Conservation (phyloP, 2,888 invertebrate species). For the Nycteola revayana region DNA sequence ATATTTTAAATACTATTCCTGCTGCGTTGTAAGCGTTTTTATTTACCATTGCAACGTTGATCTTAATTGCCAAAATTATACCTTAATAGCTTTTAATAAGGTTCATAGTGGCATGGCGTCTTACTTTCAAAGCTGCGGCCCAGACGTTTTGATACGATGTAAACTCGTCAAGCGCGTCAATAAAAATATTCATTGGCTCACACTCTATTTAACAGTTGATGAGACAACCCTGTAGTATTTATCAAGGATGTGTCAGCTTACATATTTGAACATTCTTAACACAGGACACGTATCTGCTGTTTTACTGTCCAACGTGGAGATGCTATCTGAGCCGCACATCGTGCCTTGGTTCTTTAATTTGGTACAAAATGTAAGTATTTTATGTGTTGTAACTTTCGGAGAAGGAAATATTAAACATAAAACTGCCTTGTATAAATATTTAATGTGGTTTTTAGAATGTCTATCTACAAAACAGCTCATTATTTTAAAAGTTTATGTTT, state of each 20-base stretch:
- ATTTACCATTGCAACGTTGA: slow-evolving; percentile 9
- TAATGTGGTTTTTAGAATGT: no score
- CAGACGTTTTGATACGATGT: slow-evolving; percentile 43
- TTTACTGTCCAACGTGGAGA: slow-evolving; percentile 29
- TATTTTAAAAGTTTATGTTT: no score
- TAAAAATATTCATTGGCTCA: slow-evolving; percentile 80
- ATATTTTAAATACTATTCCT: slow-evolving; percentile 33
- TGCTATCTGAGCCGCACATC: slow-evolving; percentile 23
- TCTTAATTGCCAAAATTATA: slow-evolving; percentile 21
- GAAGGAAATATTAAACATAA: slow-evolving; percentile 22
- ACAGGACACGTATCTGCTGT: slow-evolving; percentile 22
- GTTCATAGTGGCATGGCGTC: slow-evolving; percentile 32
- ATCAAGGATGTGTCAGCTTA: slow-evolving; percentile 51
- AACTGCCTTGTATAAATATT: slow-evolving; percentile 1
- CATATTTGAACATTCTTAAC: slow-evolving; percentile 26
- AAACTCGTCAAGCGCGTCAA: slow-evolving; percentile 71
- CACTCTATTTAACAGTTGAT: slow-evolving; percentile 77
- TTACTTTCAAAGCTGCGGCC: slow-evolving; percentile 32
- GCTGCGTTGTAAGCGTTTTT: slow-evolving; percentile 26
- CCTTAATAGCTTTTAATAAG: slow-evolving; percentile 33
- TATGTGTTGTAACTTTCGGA: slow-evolving; percentile 8
- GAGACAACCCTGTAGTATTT: slow-evolving; percentile 56
- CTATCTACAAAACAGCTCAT: no score
- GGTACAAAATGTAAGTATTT: slow-evolving; percentile 13
- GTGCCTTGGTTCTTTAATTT: slow-evolving; percentile 27